Percentiles rank a stretch among this genome's conserved stretches.
These are phyloP conservation scores for Heliconius congener DNA, from an alignment of 1,140 invertebrate species.

Conservation along the genomic window DNA sequence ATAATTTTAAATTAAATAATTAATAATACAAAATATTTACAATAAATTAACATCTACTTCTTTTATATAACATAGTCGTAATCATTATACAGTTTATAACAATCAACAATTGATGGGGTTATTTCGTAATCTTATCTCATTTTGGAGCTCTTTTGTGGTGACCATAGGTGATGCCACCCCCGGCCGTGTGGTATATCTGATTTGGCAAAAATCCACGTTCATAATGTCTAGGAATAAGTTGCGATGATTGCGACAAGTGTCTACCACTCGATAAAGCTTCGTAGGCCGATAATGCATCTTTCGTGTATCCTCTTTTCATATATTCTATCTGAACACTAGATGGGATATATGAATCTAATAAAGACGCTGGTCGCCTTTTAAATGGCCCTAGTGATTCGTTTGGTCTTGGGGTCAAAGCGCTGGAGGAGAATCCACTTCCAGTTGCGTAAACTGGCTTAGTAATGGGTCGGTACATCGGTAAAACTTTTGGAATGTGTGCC, in stretches of 20 bases:
- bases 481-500: constrained; percentile 65
- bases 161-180: constrained; percentile 65
- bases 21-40: constrained; percentile 16
- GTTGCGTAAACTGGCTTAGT: constrained; percentile 57
- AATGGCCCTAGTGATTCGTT: constrained; percentile 51
- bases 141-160: constrained; percentile 73
- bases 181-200: constrained; percentile 75
- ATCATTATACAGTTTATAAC: not conserved
- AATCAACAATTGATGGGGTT: not conserved
- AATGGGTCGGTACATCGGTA: constrained; percentile 64
- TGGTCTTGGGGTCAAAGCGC: constrained; percentile 50
- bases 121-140: constrained; percentile 45
- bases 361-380: constrained; percentile 68
- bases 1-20: constrained; percentile 18
- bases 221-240: constrained; percentile 59
- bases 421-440: constrained; percentile 45
- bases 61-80: not conserved
- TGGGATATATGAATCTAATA: constrained; percentile 78
- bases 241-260: constrained; percentile 47
- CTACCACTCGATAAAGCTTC: constrained; percentile 67
- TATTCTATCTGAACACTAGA: constrained; percentile 77
- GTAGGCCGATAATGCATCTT: constrained; percentile 71
- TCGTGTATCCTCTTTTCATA: constrained; percentile 71
- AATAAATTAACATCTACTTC: not conserved
- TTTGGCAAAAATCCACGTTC: constrained; percentile 78